Base-by-base conservation (phyloP, 1,140 invertebrate species). In the Neodiprion pinetum region DNA sequence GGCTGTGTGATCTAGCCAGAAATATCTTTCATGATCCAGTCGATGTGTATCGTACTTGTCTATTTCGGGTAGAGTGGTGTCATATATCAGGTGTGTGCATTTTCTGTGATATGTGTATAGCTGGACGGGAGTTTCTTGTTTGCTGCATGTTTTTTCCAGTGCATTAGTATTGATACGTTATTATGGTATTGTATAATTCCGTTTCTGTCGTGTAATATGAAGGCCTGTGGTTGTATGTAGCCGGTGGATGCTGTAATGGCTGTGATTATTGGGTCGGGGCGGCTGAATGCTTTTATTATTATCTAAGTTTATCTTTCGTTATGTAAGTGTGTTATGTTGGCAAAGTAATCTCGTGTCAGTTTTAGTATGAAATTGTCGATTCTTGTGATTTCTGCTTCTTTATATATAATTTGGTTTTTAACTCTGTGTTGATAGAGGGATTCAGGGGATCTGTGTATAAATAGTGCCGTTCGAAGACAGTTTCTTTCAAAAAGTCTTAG, bases 121-220 rank as follows among this genome's bases (percentile, higher is more conserved):
- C 1, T 53, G 10, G 14, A 11, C 50, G 50, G 10, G 14, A 53
- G 10, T 9, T 14, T 9, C 50, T 53, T 53, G 14, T 53, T 53
- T 9, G 50, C 50, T 53, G 10, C 14, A 53, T 65, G 61, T 66
- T 48, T 65, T 12, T 67, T 23, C 1, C 61, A 69, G 23, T 74
- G 72, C 17, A 72, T 69, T 8, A 75, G 17, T 11, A 75, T 70
- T 7, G 74, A 70, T 10, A 65, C 47, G n/a, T 75, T 75, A 12
- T 65, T 68, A 1, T 12, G 11, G 40, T 75, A 21, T 21, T 75
- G 74, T 21, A 75, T 72, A 0, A 61, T 9, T 23, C 71, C 71
- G 5, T 23, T 0, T 40, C 21, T 47, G 67, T 77, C 76, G 10
- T 72, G 21, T 1, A n/a, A 17, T 9, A 21, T 73, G 10, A 75